Evolutionary conservation across 2,797 vertebrate genomes (phyloP).

Genomic region (Protonibea diacanthus): DNA sequence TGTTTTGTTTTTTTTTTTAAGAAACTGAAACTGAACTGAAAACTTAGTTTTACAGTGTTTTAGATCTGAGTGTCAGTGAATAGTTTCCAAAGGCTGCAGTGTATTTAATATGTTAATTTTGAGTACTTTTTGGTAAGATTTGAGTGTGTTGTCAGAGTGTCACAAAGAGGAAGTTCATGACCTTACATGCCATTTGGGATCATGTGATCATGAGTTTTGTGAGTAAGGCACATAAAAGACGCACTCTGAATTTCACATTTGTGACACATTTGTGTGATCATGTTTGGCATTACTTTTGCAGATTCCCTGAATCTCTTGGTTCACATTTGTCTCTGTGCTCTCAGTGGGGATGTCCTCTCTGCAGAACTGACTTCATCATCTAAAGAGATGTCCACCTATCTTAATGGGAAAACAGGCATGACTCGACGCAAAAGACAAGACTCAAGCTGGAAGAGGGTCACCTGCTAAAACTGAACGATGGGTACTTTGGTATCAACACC

Average conservation of each 20-base stretch:
- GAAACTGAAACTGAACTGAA: no score
- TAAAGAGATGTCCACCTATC: neutral
- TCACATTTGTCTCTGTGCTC: neutral
- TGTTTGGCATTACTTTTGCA: slow-evolving; percentile 17
- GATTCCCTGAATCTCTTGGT: slow-evolving; percentile 3
- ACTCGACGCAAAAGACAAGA: neutral
- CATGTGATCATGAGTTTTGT: neutral
- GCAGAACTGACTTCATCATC: neutral
- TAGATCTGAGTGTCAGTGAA: neutral
- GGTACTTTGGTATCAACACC: neutral
- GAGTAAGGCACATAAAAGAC: neutral
- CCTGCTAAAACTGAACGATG: neutral
- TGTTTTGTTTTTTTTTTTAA: neutral
- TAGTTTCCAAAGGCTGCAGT: neutral
- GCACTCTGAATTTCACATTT: neutral
- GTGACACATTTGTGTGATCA: neutral
- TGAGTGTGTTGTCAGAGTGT: neutral
- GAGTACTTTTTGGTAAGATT: neutral
- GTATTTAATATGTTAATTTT: neutral
- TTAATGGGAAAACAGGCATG: neutral
- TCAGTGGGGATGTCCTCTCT: neutral
- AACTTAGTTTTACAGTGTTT: neutral
- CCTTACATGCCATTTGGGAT: neutral
- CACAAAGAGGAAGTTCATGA: neutral
- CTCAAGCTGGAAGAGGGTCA: neutral